phyloP scores from a whole-genome alignment of 1,140 invertebrate species.

The Drosophila pruinosa region DNA sequence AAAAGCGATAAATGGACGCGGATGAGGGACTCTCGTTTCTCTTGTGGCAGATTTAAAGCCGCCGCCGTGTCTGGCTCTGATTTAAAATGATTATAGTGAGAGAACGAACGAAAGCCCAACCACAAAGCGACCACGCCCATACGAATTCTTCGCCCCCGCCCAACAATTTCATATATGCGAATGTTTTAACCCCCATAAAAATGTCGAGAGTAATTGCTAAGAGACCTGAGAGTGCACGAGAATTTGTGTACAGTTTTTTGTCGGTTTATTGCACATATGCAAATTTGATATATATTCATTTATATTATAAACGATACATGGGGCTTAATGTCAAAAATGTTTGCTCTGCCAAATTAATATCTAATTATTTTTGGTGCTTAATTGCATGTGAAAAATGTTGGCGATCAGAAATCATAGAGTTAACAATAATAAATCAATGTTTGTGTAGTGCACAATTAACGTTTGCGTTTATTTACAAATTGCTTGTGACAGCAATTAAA shows the following conservation, averaged over 20 bases:
- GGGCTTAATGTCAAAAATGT: not conserved
- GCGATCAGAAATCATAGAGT: slow-evolving; percentile 3
- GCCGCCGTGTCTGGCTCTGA: slow-evolving; percentile 45
- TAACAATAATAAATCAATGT: slow-evolving; percentile 10
- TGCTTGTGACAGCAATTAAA: slow-evolving; percentile 20
- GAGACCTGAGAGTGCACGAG: slow-evolving; percentile 10
- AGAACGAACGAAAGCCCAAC: slow-evolving; percentile 16
- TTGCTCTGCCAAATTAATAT: slow-evolving; percentile 18
- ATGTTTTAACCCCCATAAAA: slow-evolving; percentile 11
- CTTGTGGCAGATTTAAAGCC: slow-evolving; percentile 13
- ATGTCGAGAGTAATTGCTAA: slow-evolving; percentile 31
- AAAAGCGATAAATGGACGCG: not conserved
- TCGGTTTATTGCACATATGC: slow-evolving; percentile 19
- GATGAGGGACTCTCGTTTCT: not conserved
- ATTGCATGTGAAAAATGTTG: slow-evolving; percentile 27
- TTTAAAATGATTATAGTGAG: slow-evolving; percentile 56
- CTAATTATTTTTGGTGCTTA: slow-evolving; percentile 37
- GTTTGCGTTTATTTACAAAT: not conserved
- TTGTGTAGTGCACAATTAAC: slow-evolving; percentile 2
- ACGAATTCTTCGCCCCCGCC: not conserved
- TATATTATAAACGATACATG: slow-evolving; percentile 3
- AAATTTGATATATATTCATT: slow-evolving; percentile 19
- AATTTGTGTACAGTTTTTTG: not conserved
- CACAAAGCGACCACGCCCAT: slow-evolving; percentile 28
- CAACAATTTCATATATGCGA: slow-evolving; percentile 9